phyloP scores from a whole-genome alignment of 2,113 vertebrate genomes.

The Melierax canorus region DNA sequence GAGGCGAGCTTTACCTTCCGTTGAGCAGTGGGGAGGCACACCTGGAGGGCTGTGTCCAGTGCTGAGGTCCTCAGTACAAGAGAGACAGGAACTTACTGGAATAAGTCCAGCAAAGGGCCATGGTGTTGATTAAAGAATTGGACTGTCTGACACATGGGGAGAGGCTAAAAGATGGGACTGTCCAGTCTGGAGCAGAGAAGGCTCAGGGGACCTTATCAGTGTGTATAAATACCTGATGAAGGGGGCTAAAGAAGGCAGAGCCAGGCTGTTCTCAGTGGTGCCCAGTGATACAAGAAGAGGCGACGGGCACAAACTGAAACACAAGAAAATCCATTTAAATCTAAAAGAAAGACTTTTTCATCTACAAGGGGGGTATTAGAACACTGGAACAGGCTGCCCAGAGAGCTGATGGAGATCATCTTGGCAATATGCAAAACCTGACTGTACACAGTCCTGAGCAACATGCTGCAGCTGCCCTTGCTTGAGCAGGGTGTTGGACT shows the following conservation, averaged over 20 bases:
- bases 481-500: background rate
- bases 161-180: background rate
- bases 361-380: background rate
- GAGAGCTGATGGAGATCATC: background rate
- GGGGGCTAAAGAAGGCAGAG: background rate
- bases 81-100: background rate
- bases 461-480: background rate
- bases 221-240: too few species aligned
- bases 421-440: background rate
- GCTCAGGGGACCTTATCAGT: background rate
- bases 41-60: background rate
- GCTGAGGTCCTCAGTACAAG: too few species aligned
- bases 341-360: background rate
- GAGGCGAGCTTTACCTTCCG: background rate
- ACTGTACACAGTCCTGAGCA: background rate
- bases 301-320: background rate
- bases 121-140: background rate
- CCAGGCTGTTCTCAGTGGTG: background rate
- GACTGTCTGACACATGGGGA: background rate
- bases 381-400: background rate
- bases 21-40: background rate
- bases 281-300: background rate
- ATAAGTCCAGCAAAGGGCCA: background rate
- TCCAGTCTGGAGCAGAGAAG: background rate
- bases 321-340: background rate